phyloP scores from a whole-genome alignment of 2,888 invertebrate species.

The Lottia gigantea region DNA sequence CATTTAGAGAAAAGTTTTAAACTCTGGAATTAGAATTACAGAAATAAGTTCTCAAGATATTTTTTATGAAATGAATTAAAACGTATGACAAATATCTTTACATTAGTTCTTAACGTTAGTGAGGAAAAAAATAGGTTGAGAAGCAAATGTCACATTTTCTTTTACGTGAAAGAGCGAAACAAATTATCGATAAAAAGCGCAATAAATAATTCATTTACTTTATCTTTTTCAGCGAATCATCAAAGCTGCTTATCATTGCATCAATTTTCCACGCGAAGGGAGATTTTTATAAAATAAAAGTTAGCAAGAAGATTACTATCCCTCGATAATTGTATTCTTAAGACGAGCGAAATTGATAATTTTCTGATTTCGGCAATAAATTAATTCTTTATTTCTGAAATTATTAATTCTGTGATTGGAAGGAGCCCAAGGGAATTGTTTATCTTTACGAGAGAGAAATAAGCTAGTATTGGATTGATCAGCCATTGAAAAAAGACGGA shows the following conservation, averaged over 20 bases:
- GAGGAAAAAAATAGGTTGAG: too few species aligned
- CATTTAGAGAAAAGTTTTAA: too few species aligned
- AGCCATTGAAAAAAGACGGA: background rate
- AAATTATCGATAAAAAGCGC: background rate
- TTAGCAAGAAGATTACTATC: conserved; percentile 10
- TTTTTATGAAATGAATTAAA: too few species aligned
- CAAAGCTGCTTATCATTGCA: conserved; percentile 9
- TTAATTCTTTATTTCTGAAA: conserved; percentile 9
- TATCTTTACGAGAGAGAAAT: background rate
- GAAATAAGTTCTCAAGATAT: too few species aligned
- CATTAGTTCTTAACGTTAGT: too few species aligned
- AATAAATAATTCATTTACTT: conserved; percentile 11
- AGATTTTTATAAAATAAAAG: conserved; percentile 11
- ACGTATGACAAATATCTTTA: too few species aligned
- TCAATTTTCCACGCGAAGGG: background rate
- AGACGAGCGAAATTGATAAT: conserved; percentile 11
- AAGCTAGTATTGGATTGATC: too few species aligned
- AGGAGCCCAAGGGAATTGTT: background rate
- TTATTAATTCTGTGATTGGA: conserved; percentile 5
- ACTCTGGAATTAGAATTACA: too few species aligned
- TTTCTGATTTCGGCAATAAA: conserved; percentile 11
- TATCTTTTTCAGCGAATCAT: background rate
- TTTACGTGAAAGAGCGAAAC: too few species aligned
- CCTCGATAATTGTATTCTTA: conserved; percentile 11
- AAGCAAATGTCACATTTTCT: too few species aligned